Percentiles rank a stretch among this genome's conserved stretches.
phyloP scores from a whole-genome alignment of 2,113 vertebrate genomes.

The Pelusios castaneus region DNA sequence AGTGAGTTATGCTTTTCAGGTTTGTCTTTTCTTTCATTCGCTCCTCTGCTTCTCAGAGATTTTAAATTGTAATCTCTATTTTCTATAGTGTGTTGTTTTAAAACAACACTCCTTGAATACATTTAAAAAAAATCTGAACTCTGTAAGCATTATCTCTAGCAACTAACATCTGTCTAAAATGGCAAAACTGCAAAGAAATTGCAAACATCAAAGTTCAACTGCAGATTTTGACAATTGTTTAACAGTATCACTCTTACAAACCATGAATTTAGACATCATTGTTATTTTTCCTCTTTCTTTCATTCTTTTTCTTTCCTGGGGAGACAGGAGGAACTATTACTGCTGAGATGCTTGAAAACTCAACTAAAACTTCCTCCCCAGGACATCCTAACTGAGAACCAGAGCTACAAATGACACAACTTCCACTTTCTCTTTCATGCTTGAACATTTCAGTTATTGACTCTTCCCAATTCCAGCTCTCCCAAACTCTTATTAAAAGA shows the following conservation, averaged over 20 bases:
- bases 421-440: not conserved
- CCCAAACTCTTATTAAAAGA: slow-evolving; percentile 35
- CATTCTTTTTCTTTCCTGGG: not conserved
- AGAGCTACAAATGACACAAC: not conserved
- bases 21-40: not conserved
- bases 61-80: slow-evolving; percentile 9
- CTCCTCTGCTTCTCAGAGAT: not conserved
- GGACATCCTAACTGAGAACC: not conserved
- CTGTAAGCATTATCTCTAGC: slow-evolving; percentile 8
- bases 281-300: not conserved
- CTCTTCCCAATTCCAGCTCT: slow-evolving; percentile 5
- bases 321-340: not conserved
- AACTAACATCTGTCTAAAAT: slow-evolving; percentile 43
- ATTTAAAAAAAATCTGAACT: slow-evolving; percentile 27
- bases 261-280: not conserved
- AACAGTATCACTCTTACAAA: not conserved
- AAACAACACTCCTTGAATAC: slow-evolving; percentile 9
- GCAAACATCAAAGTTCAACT: slow-evolving; percentile 20
- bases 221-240: slow-evolving; percentile 23
- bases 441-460: slow-evolving; percentile 38
- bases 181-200: slow-evolving; percentile 14
- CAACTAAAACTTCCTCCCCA: not conserved
- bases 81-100: not conserved
- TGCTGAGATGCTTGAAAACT: not conserved
- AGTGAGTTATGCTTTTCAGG: not conserved